These are phyloP conservation scores for Alviniconcha strummeri DNA, from an alignment of 2,888 invertebrate genomes.

Conservation along the genomic window DNA sequence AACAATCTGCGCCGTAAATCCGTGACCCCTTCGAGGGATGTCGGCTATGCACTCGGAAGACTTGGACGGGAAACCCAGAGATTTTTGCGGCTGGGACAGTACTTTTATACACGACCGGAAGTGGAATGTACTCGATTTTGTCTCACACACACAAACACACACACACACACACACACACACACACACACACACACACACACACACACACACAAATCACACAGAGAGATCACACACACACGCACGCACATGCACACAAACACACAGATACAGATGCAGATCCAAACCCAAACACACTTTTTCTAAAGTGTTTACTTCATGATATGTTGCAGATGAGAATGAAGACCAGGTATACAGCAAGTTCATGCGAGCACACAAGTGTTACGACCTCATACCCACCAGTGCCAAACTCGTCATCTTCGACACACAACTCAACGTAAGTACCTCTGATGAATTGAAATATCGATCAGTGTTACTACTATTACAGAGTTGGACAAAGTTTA, in stretches of 20 bases:
- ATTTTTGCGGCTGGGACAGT: too few relatives aligned
- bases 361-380: slow-evolving; percentile 99
- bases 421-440: slow-evolving; percentile 87
- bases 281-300: background rate
- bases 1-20: too few relatives aligned
- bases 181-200: background rate
- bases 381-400: slow-evolving; percentile 99
- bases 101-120: too few relatives aligned
- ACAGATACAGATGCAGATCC: background rate
- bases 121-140: background rate
- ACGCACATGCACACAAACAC: background rate
- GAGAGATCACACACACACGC: background rate
- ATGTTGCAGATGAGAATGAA: slow-evolving; percentile 90
- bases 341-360: slow-evolving; percentile 98
- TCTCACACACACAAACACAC: background rate
- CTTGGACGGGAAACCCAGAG: too few relatives aligned
- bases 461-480: background rate
- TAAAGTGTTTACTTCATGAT: background rate
- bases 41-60: too few relatives aligned
- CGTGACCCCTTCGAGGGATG: too few relatives aligned
- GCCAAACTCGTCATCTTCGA: slow-evolving; percentile 99
- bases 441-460: background rate
- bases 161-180: background rate
- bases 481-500: background rate
- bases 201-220: background rate